These are phyloP conservation scores for Tapirus indicus DNA, from an alignment of 2,797 vertebrate genomes.

Conservation along the genomic window DNA sequence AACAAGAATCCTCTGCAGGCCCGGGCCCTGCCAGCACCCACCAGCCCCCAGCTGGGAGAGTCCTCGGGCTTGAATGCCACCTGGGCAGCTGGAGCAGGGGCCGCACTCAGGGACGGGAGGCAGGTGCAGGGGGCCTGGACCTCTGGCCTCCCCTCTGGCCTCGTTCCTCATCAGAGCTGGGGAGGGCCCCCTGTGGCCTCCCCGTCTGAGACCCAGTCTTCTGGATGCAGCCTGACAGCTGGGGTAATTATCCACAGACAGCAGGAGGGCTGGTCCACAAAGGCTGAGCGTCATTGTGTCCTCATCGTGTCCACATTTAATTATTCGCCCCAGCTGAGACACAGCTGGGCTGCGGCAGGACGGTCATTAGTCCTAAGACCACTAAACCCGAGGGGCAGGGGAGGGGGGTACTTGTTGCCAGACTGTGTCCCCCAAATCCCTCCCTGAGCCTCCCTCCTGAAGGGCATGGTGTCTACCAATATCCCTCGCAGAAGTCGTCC, in stretches of 20 bases:
- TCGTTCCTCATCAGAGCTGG: fast-evolving
- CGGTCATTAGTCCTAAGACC: not conserved
- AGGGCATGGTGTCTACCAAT: not conserved
- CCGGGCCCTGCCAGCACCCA: no score
- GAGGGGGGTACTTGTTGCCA: not conserved
- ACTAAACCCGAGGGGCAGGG: not conserved
- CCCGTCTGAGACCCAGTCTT: not conserved
- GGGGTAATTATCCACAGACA: not conserved
- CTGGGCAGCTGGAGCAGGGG: not conserved
- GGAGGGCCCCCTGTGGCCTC: not conserved
- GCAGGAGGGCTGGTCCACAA: not conserved
- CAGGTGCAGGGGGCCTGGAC: no score
- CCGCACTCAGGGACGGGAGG: not conserved
- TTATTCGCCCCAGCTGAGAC: not conserved
- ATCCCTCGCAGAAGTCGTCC: not conserved
- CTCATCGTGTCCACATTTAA: no score
- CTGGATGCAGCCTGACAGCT: not conserved
- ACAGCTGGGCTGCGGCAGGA: not conserved
- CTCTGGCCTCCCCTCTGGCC: not conserved
- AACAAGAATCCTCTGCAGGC: not conserved
- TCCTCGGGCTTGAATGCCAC: not conserved
- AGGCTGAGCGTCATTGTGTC: not conserved
- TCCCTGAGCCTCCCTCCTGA: not conserved
- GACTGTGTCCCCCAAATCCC: not conserved
- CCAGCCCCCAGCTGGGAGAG: not conserved